Base-by-base conservation (phyloP, 2,888 invertebrate genomes). In the Conchocele bisecta region DNA sequence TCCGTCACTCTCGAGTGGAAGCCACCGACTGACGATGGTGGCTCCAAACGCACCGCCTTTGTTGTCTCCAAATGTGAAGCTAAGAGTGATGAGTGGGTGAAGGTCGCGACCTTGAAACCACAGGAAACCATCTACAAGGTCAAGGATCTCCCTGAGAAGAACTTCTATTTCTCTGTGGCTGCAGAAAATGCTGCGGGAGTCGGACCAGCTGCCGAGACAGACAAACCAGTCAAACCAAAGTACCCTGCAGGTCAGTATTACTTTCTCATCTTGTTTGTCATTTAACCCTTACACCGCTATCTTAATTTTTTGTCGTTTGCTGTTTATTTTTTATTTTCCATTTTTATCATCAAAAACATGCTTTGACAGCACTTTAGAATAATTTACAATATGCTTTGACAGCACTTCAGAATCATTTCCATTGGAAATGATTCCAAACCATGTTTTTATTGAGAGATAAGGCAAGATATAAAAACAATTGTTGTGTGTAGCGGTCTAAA, bases 211-310 rank as follows among this genome's bases (percentile, higher is more conserved):
- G 76, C 82, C 46, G 83, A 86, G 68, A 84, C 86, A 15, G 82
- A 84, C 15, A 75, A 77, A 37, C 61, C 84, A 39, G 85, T 65
- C 39, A 79, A 69, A 78, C 86, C 79, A 69, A 82, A 82, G 79
- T 83, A 79, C 75, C 85, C 76, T 51, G 73, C 64, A 68, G 87
- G 96, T 95, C 92, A 91, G 91, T 80, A 94, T 95, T 53, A n/a
- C n/a, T n/a, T n/a, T n/a, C n/a, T n/a, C n/a, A n/a, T n/a, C n/a
- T n/a, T n/a, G n/a, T n/a, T n/a, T n/a, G n/a, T n/a, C n/a, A n/a
- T n/a, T n/a, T n/a, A n/a, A n/a, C n/a, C n/a, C n/a, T n/a, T n/a
- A n/a, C n/a, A n/a, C n/a, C n/a, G n/a, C n/a, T n/a, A n/a, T n/a
- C n/a, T n/a, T n/a, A n/a, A n/a, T n/a, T n/a, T n/a, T n/a, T n/a